Evolutionary conservation across 2,113 vertebrate species (phyloP), one percentile per base, ranked within the genome.

Genomic region (Antennarius striatus): DNA sequence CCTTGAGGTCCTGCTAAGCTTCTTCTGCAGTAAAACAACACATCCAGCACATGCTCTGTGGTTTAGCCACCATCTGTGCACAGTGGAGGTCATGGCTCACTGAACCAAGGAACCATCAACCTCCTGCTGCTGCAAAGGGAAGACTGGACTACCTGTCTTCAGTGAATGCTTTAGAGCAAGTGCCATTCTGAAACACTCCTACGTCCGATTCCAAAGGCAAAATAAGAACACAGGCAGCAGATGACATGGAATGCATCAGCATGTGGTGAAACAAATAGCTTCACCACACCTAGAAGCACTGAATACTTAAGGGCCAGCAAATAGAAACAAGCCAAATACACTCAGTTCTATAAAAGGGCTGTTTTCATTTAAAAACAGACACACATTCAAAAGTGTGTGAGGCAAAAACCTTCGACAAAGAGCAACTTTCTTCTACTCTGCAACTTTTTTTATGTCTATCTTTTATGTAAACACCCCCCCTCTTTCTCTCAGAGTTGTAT

Each of bases 51-150:
- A 86, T 87, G 86, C 73, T 86, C 76, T 62, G 56, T 65, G 66
- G 68, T 83, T 86, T 75, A 71, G 76, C 76, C 72, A 75, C 87
- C 89, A 90, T 91, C 90, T 90, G 84, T 74, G 84, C 89, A 75
- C 74, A 57, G 68, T 51, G 57, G 71, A 75, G 58, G 56, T 58
- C 49, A 50, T 12, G n/a, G 68, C 79, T 78, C 73, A 9, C 48
- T 49, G 30, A 69, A 63, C 70, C 47, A 22, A 36, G 63, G 43
- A 49, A 73, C 68, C 75, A 69, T 69, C 73, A 76, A 58, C 79
- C 68, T 87, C 73, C 59, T 67, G 69, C 74, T 67, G 29, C 74
- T 67, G 29, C 60, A 46, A 46, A 51, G 48, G 22, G 40, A 63
- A 74, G 55, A 61, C 3, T 52, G 42, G 48, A 75, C 48, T 15